phyloP scores from a whole-genome alignment of 2,113 vertebrate species.

The Hydrolagus affinis region DNA sequence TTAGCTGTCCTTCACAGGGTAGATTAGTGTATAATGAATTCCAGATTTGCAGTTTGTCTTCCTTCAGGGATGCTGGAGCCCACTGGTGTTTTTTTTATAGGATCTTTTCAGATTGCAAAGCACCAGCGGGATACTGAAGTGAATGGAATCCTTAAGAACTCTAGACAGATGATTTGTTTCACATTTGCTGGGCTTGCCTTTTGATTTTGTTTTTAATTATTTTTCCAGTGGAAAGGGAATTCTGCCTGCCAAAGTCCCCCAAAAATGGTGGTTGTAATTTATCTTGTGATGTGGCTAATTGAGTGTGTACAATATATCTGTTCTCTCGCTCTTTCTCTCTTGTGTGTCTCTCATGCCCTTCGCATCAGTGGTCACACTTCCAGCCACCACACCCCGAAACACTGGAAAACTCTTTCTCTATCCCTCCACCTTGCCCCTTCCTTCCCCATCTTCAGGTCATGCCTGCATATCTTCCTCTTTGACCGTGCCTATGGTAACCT shows the following conservation, averaged over 20 bases:
- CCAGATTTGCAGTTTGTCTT: constrained; percentile 7
- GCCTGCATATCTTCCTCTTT: too few species aligned
- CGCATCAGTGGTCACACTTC: too few species aligned
- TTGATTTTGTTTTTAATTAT: constrained; percentile 28
- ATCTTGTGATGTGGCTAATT: constrained; percentile 11
- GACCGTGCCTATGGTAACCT: too few species aligned
- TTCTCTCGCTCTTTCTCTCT: too few species aligned
- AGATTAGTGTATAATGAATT: constrained; percentile 24
- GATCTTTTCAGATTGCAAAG: not conserved
- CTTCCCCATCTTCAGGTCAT: too few species aligned
- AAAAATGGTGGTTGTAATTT: constrained; percentile 8
- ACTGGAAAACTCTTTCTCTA: too few species aligned
- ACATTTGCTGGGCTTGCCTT: not conserved
- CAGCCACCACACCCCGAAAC: too few species aligned
- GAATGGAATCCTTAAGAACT: constrained; percentile 27
- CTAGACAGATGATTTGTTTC: constrained; percentile 27
- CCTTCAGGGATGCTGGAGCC: constrained; percentile 2
- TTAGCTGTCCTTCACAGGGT: constrained; percentile 7
- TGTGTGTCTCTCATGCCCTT: too few species aligned
- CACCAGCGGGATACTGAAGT: not conserved
- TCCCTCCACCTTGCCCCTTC: too few species aligned
- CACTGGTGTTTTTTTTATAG: not conserved
- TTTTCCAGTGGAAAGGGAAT: constrained; percentile 5
- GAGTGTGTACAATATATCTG: too few species aligned
- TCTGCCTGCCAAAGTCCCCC: not conserved